Percentiles rank a stretch among this genome's conserved stretches.
phyloP scores from a whole-genome alignment of 2,113 vertebrate genomes.

The Clupea harengus region DNA sequence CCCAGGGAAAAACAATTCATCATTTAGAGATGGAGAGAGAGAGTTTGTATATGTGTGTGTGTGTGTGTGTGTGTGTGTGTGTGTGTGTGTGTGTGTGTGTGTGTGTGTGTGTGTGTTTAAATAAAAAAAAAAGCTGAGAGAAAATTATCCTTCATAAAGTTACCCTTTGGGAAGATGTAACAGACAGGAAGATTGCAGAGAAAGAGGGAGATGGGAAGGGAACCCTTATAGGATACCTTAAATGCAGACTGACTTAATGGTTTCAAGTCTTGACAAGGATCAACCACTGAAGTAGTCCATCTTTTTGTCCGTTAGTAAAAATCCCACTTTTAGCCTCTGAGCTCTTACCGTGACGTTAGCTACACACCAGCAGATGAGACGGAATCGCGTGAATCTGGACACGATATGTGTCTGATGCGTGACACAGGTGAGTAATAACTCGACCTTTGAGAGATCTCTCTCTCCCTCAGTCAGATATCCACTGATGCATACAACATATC shows the following conservation, averaged over 20 bases:
- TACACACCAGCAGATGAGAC: neutral
- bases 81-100: neutral
- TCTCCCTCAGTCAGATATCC: neutral
- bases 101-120: neutral
- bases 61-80: conserved; percentile 8
- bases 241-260: neutral
- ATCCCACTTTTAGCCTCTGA: neutral
- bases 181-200: neutral
- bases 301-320: neutral
- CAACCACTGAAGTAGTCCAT: neutral
- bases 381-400: neutral
- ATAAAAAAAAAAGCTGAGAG: neutral
- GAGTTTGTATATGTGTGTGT: neutral
- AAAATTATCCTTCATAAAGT: neutral
- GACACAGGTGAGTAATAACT: too few species aligned
- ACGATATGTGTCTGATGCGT: neutral
- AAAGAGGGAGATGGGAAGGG: neutral
- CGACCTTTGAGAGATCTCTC: neutral
- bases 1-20: too few species aligned
- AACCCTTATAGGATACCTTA: neutral
- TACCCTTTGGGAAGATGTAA: neutral
- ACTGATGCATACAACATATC: neutral
- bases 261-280: neutral
- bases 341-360: neutral
- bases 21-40: conserved; percentile 10